A percentile compares a stretch with the other conserved stretches of the same genome.
phyloP scores from a whole-genome alignment of 92 coral and sea anemone species.

The Umimayanthus chanpuru region DNA sequence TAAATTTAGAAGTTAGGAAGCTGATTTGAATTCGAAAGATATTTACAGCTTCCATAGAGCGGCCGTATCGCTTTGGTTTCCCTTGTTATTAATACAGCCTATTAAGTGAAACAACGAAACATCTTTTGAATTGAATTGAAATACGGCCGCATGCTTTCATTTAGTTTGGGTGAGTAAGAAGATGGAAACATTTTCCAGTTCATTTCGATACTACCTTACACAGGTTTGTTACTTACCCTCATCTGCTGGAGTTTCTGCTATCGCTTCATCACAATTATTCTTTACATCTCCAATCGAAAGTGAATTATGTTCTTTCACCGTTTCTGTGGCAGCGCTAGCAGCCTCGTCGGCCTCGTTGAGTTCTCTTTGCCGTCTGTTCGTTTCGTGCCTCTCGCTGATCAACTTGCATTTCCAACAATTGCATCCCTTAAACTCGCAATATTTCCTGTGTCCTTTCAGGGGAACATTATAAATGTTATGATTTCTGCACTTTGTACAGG shows the following conservation, averaged over 20 bases:
- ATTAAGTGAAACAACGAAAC: background rate
- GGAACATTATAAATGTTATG: conserved; percentile 52
- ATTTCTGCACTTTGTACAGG: conserved; percentile 62
- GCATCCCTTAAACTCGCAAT: conserved; percentile 49
- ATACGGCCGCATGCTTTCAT: background rate
- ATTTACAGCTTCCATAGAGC: no score
- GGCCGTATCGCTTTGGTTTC: no score
- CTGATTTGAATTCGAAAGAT: no score
- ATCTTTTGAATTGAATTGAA: no score
- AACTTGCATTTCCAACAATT: conserved; percentile 51
- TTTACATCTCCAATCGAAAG: background rate
- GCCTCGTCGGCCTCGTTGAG: conserved; percentile 30
- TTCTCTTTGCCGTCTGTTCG: conserved; percentile 28
- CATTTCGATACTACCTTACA: background rate
- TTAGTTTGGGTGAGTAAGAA: background rate
- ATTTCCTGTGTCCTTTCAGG: conserved; percentile 58
- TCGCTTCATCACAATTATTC: background rate
- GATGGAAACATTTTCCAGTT: background rate
- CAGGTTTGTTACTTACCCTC: conserved; percentile 11
- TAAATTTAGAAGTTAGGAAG: no score
- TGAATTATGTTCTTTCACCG: background rate
- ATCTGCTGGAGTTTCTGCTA: background rate
- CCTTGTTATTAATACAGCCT: background rate
- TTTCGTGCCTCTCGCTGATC: conserved; percentile 53
- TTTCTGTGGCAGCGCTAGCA: background rate